phyloP scores from a whole-genome alignment of 2,888 invertebrate genomes.

The Dicyrtoma fusca region DNA sequence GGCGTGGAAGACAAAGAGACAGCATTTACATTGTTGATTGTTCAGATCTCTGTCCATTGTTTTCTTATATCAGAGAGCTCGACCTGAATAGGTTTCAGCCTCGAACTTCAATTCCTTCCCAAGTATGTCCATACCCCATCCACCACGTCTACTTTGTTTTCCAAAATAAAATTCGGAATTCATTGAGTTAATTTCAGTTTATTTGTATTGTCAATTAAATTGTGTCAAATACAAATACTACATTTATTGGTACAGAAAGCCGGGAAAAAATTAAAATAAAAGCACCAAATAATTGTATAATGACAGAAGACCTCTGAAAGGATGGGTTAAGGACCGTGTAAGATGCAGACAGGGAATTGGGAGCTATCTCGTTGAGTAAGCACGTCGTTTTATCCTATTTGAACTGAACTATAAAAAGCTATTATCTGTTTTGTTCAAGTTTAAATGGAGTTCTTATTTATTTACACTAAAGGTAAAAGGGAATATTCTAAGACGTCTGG shows the following conservation, averaged over 20 bases:
- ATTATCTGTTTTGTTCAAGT: neutral
- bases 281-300: no score
- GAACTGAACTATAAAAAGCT: no score
- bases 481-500: neutral
- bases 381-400: neutral
- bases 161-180: no score
- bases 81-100: neutral
- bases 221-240: no score
- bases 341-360: neutral
- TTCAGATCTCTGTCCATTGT: slow-evolving; percentile 2
- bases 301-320: no score
- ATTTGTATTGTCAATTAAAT: no score
- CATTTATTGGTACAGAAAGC: no score
- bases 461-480: slow-evolving; percentile 7
- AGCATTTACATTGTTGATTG: slow-evolving; percentile 25
- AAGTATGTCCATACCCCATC: neutral
- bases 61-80: neutral
- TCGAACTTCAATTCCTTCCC: neutral
- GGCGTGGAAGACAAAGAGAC: slow-evolving; percentile 33
- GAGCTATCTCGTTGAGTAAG: neutral
- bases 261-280: no score
- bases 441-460: neutral
- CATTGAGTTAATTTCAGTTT: no score
- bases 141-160: no score
- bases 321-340: neutral